phyloP scores from a whole-genome alignment of 2,888 invertebrate genomes.

The Thereva nobilitata region DNA sequence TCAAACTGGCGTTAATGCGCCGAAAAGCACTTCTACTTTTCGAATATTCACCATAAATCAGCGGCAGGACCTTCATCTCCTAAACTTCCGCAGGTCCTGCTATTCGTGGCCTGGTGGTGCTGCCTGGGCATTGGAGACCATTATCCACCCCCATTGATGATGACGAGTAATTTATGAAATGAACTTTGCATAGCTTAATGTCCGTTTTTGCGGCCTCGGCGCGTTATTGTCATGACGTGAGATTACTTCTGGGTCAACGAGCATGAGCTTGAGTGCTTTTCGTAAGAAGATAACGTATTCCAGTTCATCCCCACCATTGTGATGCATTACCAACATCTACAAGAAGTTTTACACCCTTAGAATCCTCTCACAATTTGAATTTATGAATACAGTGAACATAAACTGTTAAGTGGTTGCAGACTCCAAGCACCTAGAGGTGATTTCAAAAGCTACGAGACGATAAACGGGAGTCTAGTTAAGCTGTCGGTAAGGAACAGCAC shows the following conservation, averaged over 20 bases:
- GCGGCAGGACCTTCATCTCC: slow-evolving; percentile 44
- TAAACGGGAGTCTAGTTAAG: too few relatives aligned
- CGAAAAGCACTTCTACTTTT: slow-evolving; percentile 41
- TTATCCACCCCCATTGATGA: slow-evolving; percentile 24
- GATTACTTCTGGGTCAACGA: slow-evolving; percentile 31
- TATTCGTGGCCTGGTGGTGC: not conserved
- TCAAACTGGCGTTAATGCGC: slow-evolving; percentile 27
- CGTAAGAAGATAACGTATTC: slow-evolving; percentile 10
- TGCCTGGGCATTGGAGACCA: slow-evolving; percentile 19
- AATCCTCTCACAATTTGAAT: too few relatives aligned
- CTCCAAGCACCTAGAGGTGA: too few relatives aligned
- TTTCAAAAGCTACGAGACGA: too few relatives aligned
- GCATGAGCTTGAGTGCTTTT: slow-evolving; percentile 15
- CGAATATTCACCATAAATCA: slow-evolving; percentile 45
- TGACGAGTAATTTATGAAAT: slow-evolving; percentile 34
- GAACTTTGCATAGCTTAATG: slow-evolving; percentile 26
- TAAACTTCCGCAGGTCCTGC: slow-evolving; percentile 37
- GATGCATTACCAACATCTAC: slow-evolving; percentile 11
- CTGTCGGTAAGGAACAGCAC: too few relatives aligned
- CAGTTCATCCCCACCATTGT: slow-evolving; percentile 3
- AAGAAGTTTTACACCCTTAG: not conserved
- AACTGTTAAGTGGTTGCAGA: too few relatives aligned
- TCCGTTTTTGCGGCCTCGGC: slow-evolving; percentile 23
- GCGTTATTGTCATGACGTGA: slow-evolving; percentile 27
- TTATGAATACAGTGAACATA: too few relatives aligned